Conservation (phyloP, 2,797 vertebrate genomes). For the Babyrousa celebensis region DNA sequence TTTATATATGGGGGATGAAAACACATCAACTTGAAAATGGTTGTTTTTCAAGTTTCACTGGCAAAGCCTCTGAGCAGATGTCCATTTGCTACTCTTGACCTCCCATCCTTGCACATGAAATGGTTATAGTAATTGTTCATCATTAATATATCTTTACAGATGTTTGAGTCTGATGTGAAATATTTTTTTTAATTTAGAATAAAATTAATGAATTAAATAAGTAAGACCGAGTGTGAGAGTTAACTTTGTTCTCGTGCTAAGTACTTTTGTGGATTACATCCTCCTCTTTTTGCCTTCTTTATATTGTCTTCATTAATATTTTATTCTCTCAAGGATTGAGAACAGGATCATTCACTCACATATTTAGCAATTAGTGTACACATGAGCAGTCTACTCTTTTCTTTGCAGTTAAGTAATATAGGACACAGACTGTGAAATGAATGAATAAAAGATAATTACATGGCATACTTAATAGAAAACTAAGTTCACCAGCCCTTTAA, state of each 20-base stretch:
- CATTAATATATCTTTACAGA: constrained; percentile 34
- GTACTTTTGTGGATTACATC: background rate
- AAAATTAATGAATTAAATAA: background rate
- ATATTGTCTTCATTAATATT: constrained; percentile 26
- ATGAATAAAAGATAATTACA: constrained; percentile 69
- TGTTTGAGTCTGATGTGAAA: constrained; percentile 51
- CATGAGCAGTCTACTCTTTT: background rate
- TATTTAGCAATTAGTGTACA: constrained; percentile 14
- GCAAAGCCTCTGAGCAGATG: constrained; percentile 9
- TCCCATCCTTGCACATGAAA: constrained; percentile 30
- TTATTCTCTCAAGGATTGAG: background rate
- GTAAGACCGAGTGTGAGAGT: background rate
- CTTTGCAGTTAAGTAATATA: constrained; percentile 41
- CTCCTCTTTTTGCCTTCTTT: background rate
- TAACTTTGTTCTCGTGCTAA: background rate
- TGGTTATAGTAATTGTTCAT: constrained; percentile 23
- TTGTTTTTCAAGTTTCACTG: background rate
- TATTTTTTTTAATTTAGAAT: background rate
- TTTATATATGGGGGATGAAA: constrained; percentile 32
- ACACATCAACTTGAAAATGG: background rate
- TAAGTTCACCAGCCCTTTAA: constrained; percentile 50
- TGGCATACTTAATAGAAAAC: constrained; percentile 54
- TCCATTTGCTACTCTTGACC: background rate
- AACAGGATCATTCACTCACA: constrained; percentile 11
- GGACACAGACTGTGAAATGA: constrained; percentile 64